These are phyloP conservation scores for Athalia rosae DNA, from an alignment of 2,888 invertebrate species.

Conservation along the genomic window DNA sequence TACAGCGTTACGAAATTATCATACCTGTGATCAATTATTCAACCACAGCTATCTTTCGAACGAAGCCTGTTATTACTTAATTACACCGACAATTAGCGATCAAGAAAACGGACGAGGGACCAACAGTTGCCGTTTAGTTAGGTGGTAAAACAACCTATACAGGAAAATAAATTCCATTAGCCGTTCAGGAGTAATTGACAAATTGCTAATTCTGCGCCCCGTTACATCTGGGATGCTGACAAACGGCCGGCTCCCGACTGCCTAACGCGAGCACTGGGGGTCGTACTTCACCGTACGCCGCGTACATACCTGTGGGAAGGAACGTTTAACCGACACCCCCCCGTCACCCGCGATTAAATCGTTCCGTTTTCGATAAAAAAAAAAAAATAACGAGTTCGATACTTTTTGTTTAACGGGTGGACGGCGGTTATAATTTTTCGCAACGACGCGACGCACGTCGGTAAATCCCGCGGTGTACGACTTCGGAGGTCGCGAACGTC, in stretches of 20 bases:
- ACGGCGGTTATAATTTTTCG: too few relatives aligned
- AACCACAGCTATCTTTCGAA: conserved; percentile 30
- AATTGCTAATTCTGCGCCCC: conserved; percentile 56
- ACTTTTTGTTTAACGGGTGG: too few relatives aligned
- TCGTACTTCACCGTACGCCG: conserved; percentile 6
- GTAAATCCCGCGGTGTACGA: neutral
- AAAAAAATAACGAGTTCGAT: too few relatives aligned
- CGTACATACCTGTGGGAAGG: neutral
- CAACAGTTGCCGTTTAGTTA: conserved; percentile 17
- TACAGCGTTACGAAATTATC: conserved; percentile 6
- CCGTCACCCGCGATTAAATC: too few relatives aligned
- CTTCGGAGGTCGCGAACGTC: neutral
- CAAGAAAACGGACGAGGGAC: neutral
- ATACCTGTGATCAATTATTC: conserved; percentile 36
- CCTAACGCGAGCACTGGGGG: conserved; percentile 44
- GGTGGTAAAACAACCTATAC: conserved; percentile 24
- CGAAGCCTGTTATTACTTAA: conserved; percentile 4
- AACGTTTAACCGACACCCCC: conserved; percentile 26
- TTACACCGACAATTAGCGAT: conserved; percentile 20
- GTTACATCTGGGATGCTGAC: conserved; percentile 50
- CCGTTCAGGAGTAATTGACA: conserved; percentile 55
- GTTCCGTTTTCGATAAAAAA: too few relatives aligned
- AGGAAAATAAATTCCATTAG: conserved; percentile 25
- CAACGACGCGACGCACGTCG: too few relatives aligned
- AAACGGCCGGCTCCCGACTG: conserved; percentile 26